phyloP scores from a whole-genome alignment of 92 coral and sea anemone species.

The Bergia sp. region DNA sequence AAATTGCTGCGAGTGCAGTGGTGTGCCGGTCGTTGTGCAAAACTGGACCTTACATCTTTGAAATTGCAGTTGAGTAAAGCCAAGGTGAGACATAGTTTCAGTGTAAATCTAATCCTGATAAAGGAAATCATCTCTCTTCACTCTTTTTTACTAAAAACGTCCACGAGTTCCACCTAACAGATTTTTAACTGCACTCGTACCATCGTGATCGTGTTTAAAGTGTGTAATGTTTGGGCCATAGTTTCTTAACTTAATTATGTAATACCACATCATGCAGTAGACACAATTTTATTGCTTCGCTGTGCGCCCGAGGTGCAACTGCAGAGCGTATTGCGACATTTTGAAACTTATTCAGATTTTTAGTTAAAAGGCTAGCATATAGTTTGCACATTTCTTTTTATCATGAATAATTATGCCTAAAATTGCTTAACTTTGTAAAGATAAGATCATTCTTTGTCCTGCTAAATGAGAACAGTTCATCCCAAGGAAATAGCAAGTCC shows the following conservation, averaged over 20 bases:
- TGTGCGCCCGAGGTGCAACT: background rate
- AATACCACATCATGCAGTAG: background rate
- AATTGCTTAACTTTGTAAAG: background rate
- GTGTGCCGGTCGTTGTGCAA: background rate
- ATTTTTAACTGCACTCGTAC: background rate
- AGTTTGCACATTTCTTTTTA: background rate
- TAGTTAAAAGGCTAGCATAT: background rate
- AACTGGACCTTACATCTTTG: background rate
- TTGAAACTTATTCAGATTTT: too few species aligned
- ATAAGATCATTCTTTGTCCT: background rate
- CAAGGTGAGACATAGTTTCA: background rate
- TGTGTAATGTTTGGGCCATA: background rate
- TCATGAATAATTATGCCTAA: background rate
- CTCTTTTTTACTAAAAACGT: too few species aligned
- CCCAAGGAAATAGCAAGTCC: background rate
- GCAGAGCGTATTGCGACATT: background rate
- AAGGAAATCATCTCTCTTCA: background rate
- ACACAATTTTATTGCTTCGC: background rate
- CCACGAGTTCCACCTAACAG: background rate
- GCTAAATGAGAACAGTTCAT: background rate
- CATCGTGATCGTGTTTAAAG: background rate
- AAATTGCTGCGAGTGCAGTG: background rate
- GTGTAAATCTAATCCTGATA: too few species aligned
- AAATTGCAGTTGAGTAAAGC: background rate
- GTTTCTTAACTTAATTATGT: background rate